Conservation (phyloP, 2,113 vertebrate genomes). For the Anas platyrhynchos region DNA sequence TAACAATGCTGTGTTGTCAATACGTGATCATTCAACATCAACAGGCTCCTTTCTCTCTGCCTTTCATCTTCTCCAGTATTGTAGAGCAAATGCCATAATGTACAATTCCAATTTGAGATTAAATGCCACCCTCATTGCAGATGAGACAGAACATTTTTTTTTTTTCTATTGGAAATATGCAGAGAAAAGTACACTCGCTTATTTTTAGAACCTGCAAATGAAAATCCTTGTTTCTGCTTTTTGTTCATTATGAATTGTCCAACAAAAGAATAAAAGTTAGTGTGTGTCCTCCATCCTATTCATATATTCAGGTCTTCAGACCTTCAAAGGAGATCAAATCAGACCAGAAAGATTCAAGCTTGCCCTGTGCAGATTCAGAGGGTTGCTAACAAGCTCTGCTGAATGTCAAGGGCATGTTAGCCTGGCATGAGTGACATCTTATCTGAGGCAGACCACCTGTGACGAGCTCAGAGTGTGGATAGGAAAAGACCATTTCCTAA, state of each 20-base stretch:
- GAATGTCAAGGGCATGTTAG: background rate
- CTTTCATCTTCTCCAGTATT: constrained; percentile 29
- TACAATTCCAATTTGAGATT: constrained; percentile 14
- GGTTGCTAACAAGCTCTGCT: background rate
- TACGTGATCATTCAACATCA: constrained; percentile 56
- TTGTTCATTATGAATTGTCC: background rate
- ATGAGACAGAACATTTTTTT: constrained; percentile 3
- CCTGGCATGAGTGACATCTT: background rate
- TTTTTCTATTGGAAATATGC: constrained; percentile 2
- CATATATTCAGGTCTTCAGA: background rate
- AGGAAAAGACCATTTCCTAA: background rate
- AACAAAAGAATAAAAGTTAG: background rate
- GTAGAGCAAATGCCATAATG: constrained; percentile 9
- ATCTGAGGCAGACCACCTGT: background rate
- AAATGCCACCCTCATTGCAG: constrained; percentile 47
- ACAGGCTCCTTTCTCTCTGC: background rate
- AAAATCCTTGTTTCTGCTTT: background rate
- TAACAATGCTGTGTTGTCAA: constrained; percentile 49
- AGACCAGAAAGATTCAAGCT: background rate
- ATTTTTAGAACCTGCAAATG: background rate
- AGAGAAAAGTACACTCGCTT: background rate
- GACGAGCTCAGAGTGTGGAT: accelerated
- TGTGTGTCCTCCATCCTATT: background rate
- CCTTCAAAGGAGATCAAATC: background rate
- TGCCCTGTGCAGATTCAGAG: background rate